Percentiles rank a stretch among this genome's conserved stretches.
Conservation (phyloP, 2,113 vertebrate genomes). For the Archilochus colubris region DNA sequence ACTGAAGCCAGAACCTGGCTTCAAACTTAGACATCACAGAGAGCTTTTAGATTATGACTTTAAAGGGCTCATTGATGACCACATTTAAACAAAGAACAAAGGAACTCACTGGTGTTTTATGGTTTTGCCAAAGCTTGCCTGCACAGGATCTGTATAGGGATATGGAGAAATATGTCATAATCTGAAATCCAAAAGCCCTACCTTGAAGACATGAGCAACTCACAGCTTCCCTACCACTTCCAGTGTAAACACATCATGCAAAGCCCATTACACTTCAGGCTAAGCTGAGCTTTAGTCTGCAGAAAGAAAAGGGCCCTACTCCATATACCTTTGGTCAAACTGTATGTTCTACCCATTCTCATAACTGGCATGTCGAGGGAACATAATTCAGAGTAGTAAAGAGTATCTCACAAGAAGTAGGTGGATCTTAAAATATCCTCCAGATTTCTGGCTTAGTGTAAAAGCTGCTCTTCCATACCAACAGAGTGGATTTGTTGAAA, state of each 20-base stretch:
- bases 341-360: conserved; percentile 16
- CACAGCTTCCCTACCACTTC: background rate
- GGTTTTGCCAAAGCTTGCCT: background rate
- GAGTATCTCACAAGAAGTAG: conserved; percentile 28
- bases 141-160: background rate
- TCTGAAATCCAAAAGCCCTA: background rate
- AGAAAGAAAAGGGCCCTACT: background rate
- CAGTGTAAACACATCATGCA: background rate
- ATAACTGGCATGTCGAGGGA: conserved; percentile 6
- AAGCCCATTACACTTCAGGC: background rate
- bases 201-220: background rate
- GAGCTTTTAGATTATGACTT: background rate
- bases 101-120: background rate
- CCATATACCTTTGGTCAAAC: background rate
- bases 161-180: background rate
- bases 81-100: background rate
- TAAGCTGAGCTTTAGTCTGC: background rate
- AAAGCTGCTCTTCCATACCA: conserved; percentile 23
- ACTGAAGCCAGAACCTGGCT: background rate
- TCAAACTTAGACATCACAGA: background rate
- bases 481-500: background rate
- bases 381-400: conserved; percentile 45
- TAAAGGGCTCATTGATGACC: background rate
- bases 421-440: conserved; percentile 46
- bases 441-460: conserved; percentile 4